A percentile compares a stretch with the other conserved stretches of the same genome.
These are phyloP conservation scores for Saccostrea echinata DNA, from an alignment of 1,140 invertebrate genomes.

Conservation along the genomic window DNA sequence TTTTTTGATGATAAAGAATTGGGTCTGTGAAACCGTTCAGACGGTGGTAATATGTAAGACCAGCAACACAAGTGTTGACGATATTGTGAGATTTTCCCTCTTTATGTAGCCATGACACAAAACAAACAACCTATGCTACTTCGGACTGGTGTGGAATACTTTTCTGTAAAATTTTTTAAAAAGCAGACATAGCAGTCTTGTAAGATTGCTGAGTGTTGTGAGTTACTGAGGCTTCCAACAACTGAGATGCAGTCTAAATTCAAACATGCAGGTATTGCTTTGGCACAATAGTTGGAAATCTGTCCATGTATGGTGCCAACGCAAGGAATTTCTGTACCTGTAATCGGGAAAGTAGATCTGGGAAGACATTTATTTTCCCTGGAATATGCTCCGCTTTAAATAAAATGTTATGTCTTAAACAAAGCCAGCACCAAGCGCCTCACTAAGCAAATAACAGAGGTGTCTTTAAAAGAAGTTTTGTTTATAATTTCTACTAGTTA, in stretches of 20 bases:
- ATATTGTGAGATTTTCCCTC: constrained; percentile 5
- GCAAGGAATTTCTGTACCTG: constrained; percentile 24
- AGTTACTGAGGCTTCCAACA: neutral
- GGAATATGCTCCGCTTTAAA: constrained; percentile 32
- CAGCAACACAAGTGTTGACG: constrained; percentile 17
- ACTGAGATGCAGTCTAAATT: neutral
- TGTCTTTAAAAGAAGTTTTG: constrained; percentile 52
- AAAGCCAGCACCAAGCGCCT: constrained; percentile 39
- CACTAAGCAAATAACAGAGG: constrained; percentile 1
- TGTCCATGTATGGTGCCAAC: neutral
- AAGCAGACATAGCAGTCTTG: neutral
- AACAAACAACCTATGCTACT: neutral
- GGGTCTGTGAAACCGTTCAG: neutral
- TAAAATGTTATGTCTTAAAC: constrained; percentile 34
- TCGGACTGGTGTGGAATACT: neutral
- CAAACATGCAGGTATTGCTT: constrained; percentile 38
- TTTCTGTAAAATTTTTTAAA: neutral
- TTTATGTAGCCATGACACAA: neutral
- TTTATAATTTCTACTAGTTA: constrained; percentile 49
- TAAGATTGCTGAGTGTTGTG: constrained; percentile 34
- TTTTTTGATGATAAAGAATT: no score
- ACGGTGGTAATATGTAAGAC: neutral
- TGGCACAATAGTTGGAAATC: neutral
- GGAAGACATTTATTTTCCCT: constrained; percentile 24
- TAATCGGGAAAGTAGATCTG: constrained; percentile 45